Base-by-base conservation (phyloP, 2,113 vertebrate genomes). In the Triplophysa dalaica region DNA sequence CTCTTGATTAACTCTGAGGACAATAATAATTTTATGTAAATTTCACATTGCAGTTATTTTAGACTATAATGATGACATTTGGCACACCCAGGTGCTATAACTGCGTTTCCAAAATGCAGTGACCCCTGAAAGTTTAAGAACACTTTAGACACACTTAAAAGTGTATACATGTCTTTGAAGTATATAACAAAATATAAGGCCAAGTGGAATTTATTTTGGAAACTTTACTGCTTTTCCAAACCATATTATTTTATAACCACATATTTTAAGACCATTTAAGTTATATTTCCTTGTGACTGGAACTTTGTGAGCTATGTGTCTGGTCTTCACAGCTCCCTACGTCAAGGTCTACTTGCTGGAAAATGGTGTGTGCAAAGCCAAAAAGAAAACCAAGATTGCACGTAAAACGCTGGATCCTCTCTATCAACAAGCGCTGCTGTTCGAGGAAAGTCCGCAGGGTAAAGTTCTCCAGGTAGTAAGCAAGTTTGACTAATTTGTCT, bases 341-440 rank as follows among this genome's bases (percentile, higher is more conserved):
- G 98, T 99, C 82, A 99, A 99, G 92, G 97, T 99, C 7, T 99
- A 99, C 86, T 92, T 99, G 89, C 90, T 99, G 92, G 98, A 98
- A 89, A 98, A 95, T 56, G 98, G 98, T 84, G 91, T 93, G 70
- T 98, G 97, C 84, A 95, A 98, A 94, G 96, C 98, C 90, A 99
- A 99, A 93, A 99, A 99, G 93, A 99, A 99, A 94, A 99, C 98
- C 79, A 98, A 98, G 92, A 99, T 98, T 92, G 97, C 98, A 87
- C 92, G 98, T 82, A 99, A 99, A 93, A 99, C 98, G n/a, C 95
- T 99, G 56, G 97, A 99, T 89, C 98, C 98, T 68, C 91, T 99
- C 82, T 99, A 99, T 92, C 98, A 99, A 86, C 97, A 99, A 90
- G 94, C 95, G 67, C 91, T 99, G 87, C 93, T 97, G 85, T 99